Evolutionary conservation across 1,140 invertebrate species (phyloP).

Genomic region (Acromyrmex heyeri): DNA sequence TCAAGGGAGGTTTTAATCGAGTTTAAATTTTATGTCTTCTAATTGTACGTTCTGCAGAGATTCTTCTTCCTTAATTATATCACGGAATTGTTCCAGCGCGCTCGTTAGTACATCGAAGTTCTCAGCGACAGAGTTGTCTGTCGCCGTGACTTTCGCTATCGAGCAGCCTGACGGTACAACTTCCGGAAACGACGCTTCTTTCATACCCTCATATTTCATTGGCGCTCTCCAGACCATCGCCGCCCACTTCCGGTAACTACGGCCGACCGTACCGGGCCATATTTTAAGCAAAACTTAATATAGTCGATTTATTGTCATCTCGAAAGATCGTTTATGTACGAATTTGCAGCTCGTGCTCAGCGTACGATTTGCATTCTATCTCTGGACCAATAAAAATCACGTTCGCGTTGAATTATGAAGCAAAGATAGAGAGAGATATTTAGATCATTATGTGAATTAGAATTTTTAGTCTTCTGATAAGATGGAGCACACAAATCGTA

Average conservation of each 20-base stretch:
- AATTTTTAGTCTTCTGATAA: not conserved
- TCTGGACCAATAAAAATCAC: conserved; percentile 4
- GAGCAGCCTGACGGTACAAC: conserved; percentile 3
- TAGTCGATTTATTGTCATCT: conserved; percentile 56
- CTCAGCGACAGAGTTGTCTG: conserved; percentile 6
- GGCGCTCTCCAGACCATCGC: not conserved
- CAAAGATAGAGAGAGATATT: not conserved
- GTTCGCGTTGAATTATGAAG: not conserved
- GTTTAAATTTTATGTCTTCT: conserved; percentile 8
- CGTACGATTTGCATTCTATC: conserved; percentile 22
- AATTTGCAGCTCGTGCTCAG: conserved; percentile 37
- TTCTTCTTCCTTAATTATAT: conserved; percentile 21
- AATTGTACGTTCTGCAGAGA: not conserved
- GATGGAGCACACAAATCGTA: not conserved
- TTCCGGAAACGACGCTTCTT: conserved; percentile 53
- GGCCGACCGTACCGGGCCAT: not conserved
- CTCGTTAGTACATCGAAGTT: conserved; percentile 4
- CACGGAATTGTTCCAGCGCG: conserved; percentile 7
- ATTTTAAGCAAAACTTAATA: conserved; percentile 58
- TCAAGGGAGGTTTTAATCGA: conserved; percentile 7
- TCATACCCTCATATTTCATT: conserved; percentile 42
- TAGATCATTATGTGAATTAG: not conserved
- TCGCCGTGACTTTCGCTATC: conserved; percentile 22
- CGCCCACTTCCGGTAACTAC: conserved; percentile 39
- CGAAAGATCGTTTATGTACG: conserved; percentile 44